Percentiles rank a stretch among this genome's conserved stretches.
Conservation (phyloP, 2,888 invertebrate species). For the Cheilosia scutellata region DNA sequence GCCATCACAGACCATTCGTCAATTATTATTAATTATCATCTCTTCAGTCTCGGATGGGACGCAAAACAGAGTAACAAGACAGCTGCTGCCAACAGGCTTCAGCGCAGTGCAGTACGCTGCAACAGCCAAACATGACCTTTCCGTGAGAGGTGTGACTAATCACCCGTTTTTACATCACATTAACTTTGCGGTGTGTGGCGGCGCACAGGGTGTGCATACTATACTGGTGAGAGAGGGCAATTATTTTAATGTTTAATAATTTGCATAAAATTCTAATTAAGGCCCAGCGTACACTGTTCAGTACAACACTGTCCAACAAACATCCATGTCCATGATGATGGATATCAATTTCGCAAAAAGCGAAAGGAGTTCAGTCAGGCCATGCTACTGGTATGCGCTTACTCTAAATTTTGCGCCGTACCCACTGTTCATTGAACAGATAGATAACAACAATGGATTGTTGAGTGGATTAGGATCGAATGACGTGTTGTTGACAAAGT, state of each 20-base stretch:
- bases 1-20: slow-evolving; percentile 40
- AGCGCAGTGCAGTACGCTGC: slow-evolving; percentile 33
- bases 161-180: slow-evolving; percentile 75
- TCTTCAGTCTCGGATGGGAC: slow-evolving; percentile 23
- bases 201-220: slow-evolving; percentile 34
- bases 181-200: slow-evolving; percentile 60
- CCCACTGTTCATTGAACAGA: slow-evolving; percentile 54
- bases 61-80: slow-evolving; percentile 19
- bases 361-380: slow-evolving; percentile 53
- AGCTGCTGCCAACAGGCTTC: slow-evolving; percentile 51
- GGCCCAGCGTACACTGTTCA: slow-evolving; percentile 21
- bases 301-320: slow-evolving; percentile 35
- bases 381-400: slow-evolving; percentile 11
- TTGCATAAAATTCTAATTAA: slow-evolving; percentile 76
- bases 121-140: slow-evolving; percentile 72
- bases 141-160: slow-evolving; percentile 75
- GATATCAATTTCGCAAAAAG: slow-evolving; percentile 36
- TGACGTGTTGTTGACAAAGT: slow-evolving; percentile 57
- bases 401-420: slow-evolving; percentile 54
- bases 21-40: slow-evolving; percentile 71
- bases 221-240: slow-evolving; percentile 52
- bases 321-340: slow-evolving; percentile 38
- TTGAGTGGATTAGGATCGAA: slow-evolving; percentile 57
- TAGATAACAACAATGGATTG: slow-evolving; percentile 63
- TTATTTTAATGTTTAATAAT: slow-evolving; percentile 75